A percentile compares a stretch with the other conserved stretches of the same genome.
Evolutionary conservation across 2,888 invertebrate species (phyloP).

Genomic region (Phania funesta): DNA sequence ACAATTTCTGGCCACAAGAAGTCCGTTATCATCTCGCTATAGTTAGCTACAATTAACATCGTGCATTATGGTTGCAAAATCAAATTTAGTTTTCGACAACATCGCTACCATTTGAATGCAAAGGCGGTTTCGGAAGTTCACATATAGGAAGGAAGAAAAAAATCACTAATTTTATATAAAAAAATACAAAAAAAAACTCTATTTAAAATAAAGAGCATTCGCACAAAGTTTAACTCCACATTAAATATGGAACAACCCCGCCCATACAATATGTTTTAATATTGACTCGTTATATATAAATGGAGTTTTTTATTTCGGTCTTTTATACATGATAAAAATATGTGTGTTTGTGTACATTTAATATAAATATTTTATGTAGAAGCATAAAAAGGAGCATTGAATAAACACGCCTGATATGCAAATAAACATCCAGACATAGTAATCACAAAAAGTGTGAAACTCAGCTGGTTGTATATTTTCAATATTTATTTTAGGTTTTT

Average conservation of each 20-base stretch:
- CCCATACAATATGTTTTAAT: not conserved
- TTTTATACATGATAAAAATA: not conserved
- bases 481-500: conserved; percentile 4
- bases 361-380: conserved; percentile 26
- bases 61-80: no score
- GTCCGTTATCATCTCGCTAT: no score
- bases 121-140: no score
- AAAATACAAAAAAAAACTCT: no score
- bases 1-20: no score
- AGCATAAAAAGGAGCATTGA: conserved; percentile 35
- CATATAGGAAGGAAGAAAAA: no score
- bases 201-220: no score
- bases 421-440: conserved; percentile 12
- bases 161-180: no score
- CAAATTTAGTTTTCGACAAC: no score
- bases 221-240: no score
- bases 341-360: conserved; percentile 4
- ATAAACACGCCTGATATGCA: conserved; percentile 29
- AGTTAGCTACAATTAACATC: no score
- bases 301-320: not conserved
- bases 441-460: conserved; percentile 50
- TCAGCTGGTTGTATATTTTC: conserved; percentile 38
- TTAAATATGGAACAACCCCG: not conserved
- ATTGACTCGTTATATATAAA: conserved; percentile 19
- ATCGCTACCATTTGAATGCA: no score